Evolutionary conservation across 2,113 vertebrate species (phyloP).

Genomic region (Oryzias melastigma): DNA sequence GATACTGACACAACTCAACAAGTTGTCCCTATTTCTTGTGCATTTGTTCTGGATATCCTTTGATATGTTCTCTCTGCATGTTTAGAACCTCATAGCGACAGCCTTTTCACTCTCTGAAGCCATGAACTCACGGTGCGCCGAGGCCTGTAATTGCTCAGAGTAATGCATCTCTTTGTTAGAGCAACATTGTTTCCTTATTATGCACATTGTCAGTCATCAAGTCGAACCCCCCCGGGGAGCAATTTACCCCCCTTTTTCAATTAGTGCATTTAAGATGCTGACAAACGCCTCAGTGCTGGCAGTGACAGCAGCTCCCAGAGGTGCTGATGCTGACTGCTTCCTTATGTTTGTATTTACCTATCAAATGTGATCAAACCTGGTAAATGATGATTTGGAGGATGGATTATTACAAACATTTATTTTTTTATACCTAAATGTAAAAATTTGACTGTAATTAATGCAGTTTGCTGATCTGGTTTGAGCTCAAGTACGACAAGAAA

Average conservation of each 20-base stretch:
- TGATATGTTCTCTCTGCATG: background rate
- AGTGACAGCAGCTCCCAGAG: constrained; percentile 26
- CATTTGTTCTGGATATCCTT: background rate
- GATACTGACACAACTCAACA: no score
- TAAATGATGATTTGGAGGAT: background rate
- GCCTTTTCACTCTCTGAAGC: background rate
- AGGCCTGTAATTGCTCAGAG: constrained; percentile 8
- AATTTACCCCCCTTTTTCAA: constrained; percentile 40
- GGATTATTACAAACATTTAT: no score
- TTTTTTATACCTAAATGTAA: no score
- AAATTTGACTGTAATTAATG: no score
- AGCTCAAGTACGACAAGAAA: background rate
- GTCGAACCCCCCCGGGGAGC: constrained; percentile 39
- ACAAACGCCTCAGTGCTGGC: constrained; percentile 5
- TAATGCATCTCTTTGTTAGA: constrained; percentile 28
- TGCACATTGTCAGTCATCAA: constrained; percentile 31
- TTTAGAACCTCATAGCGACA: background rate
- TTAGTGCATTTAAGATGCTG: constrained; percentile 23
- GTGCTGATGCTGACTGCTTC: background rate
- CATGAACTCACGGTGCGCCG: background rate
- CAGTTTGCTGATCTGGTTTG: no score
- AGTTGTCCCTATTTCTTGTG: no score
- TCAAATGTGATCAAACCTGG: background rate
- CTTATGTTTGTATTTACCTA: background rate
- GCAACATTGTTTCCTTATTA: constrained; percentile 15